phyloP scores from a whole-genome alignment of 1,140 invertebrate species.

The Tetragonula clypearis region DNA sequence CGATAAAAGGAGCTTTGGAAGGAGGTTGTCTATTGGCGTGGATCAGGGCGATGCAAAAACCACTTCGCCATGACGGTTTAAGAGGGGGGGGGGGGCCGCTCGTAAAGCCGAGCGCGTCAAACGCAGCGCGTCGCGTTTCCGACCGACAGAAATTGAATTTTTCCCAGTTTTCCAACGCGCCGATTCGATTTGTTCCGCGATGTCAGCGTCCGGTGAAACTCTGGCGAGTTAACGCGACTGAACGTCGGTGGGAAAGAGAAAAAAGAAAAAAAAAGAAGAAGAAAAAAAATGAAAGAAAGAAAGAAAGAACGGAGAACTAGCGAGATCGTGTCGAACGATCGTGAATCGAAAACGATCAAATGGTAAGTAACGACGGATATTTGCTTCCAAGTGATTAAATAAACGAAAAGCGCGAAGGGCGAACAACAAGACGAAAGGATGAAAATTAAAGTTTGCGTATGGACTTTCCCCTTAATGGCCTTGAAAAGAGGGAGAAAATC shows the following conservation, averaged over 20 bases:
- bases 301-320: neutral
- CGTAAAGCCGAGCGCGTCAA: slow-evolving; percentile 30
- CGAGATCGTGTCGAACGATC: neutral
- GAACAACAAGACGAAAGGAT: neutral
- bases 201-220: slow-evolving; percentile 47
- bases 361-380: neutral
- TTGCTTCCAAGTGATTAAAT: neutral
- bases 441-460: neutral
- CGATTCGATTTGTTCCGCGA: slow-evolving; percentile 59
- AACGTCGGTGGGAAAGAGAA: neutral
- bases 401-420: neutral
- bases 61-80: slow-evolving; percentile 15
- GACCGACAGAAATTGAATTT: slow-evolving; percentile 56
- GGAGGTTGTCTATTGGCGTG: neutral
- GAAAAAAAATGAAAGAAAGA: neutral
- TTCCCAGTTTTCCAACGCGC: slow-evolving; percentile 43
- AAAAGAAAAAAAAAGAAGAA: neutral
- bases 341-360: neutral
- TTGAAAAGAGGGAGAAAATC: too few relatives aligned
- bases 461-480: too few relatives aligned
- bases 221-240: neutral
- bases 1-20: neutral
- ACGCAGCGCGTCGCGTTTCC: slow-evolving; percentile 42
- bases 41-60: neutral
- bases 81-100: neutral